Evolutionary conservation across 2,113 vertebrate species (phyloP), one percentile per base, ranked within the genome.

Genomic region (Hiodon tergisus): DNA sequence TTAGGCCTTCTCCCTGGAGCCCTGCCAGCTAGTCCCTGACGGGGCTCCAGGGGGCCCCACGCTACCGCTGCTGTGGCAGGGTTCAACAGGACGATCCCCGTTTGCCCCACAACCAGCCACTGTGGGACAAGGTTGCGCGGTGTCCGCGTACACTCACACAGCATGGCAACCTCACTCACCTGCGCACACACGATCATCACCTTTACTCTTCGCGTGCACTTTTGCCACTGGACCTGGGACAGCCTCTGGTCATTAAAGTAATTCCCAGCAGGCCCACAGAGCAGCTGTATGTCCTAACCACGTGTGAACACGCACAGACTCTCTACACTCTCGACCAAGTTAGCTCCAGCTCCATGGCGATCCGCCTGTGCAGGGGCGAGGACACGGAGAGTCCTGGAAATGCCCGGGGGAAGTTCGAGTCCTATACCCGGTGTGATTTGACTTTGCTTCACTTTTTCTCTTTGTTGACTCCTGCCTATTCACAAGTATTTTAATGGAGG

Each of bases 1-100:
- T 92, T 93, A 92, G 88, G 87, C 85, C 85, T n/a, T 78, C 83
- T 91, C 91, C 90, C 90, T 69, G 79, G 90, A 90, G 88, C 89
- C 78, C 80, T 76, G 58, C 77, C 17, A 77, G 81, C 63, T 84
- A 82, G 86, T 86, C 83, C 82, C 82, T 46, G 83, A 81, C 81
- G 75, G 51, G 77, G 84, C 84, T 86, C 85, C 82, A 76, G 81
- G 82, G 78, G 80, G 76, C 76, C 83, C 79, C 80, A 60, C 31
- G 31, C 31, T 31, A 31, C 31, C 31, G 31, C 2, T 1, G 84
- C 88, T 88, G 80, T 86, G 80, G 81, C 79, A 84, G 86, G 88
- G 89, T 87, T 90, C 89, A 86, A 88, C 87, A 88, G 87, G 87
- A 86, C 86, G 88, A 87, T 88, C 88, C 46, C 58, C 47, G 31